phyloP scores from a whole-genome alignment of 2,113 vertebrate species.

The Aptenodytes patagonicus region DNA sequence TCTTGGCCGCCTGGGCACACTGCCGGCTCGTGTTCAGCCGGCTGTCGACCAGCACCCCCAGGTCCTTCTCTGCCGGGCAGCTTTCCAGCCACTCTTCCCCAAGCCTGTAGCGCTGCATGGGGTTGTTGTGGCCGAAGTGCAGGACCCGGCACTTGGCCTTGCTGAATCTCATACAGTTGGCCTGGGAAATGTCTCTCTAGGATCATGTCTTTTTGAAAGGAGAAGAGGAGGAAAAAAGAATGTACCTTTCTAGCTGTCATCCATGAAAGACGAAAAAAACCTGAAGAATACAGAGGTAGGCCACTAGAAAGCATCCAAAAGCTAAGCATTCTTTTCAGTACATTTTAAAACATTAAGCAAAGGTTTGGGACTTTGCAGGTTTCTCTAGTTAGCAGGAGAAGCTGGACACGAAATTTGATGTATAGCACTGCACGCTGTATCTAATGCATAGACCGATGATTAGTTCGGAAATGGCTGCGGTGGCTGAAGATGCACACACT shows the following conservation, averaged over 20 bases:
- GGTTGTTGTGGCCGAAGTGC: too few species aligned
- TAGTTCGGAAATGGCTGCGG: not conserved
- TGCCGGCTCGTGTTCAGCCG: too few species aligned
- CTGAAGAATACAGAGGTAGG: not conserved
- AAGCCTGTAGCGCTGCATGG: too few species aligned
- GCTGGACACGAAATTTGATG: not conserved
- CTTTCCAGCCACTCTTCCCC: too few species aligned
- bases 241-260: not conserved
- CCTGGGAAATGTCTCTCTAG: not conserved
- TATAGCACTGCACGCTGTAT: not conserved
- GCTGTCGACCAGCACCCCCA: too few species aligned
- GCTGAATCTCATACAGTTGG: too few species aligned
- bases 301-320: not conserved
- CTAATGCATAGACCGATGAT: rapidly evolving
- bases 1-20: too few species aligned
- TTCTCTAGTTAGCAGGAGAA: not conserved
- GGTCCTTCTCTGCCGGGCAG: too few species aligned
- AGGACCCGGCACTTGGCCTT: too few species aligned
- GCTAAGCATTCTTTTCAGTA: not conserved
- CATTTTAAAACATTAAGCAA: not conserved
- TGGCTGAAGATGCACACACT: not conserved
- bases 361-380: not conserved
- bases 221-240: not conserved
- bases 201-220: not conserved
- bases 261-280: not conserved